phyloP scores from a whole-genome alignment of 2,797 vertebrate genomes.

The Crocidura indochinensis region DNA sequence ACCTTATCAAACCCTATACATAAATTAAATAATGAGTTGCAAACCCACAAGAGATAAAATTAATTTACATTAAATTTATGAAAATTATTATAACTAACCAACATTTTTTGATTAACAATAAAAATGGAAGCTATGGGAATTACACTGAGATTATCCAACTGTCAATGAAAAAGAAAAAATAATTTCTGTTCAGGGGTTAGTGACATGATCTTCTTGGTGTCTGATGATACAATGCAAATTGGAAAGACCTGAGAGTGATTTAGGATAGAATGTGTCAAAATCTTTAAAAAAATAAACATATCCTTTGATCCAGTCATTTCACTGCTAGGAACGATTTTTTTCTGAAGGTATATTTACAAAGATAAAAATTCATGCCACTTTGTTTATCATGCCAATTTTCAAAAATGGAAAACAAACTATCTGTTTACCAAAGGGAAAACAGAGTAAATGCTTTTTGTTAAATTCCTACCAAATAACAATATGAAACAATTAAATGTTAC shows the following conservation, averaged over 20 bases:
- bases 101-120: conserved; percentile 32
- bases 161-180: conserved; percentile 59
- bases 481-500: conserved; percentile 43
- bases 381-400: conserved; percentile 58
- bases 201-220: conserved; percentile 48
- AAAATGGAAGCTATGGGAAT: conserved; percentile 43
- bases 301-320: conserved; percentile 74
- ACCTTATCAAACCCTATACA: neutral
- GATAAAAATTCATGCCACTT: conserved; percentile 67
- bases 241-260: conserved; percentile 54
- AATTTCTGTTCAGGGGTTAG: conserved; percentile 35
- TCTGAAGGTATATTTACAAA: conserved; percentile 66
- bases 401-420: conserved; percentile 37
- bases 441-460: conserved; percentile 36
- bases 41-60: neutral
- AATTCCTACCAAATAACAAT: conserved; percentile 22
- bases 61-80: neutral
- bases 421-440: conserved; percentile 50
- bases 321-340: conserved; percentile 65
- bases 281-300: conserved; percentile 67
- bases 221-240: conserved; percentile 56
- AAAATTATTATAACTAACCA: neutral
- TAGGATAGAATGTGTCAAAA: conserved; percentile 59
- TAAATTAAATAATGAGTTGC: conserved; percentile 2
- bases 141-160: conserved; percentile 37